Evolutionary conservation across 2,888 invertebrate species (phyloP).

Genomic region (Tenthredo distinguenda): DNA sequence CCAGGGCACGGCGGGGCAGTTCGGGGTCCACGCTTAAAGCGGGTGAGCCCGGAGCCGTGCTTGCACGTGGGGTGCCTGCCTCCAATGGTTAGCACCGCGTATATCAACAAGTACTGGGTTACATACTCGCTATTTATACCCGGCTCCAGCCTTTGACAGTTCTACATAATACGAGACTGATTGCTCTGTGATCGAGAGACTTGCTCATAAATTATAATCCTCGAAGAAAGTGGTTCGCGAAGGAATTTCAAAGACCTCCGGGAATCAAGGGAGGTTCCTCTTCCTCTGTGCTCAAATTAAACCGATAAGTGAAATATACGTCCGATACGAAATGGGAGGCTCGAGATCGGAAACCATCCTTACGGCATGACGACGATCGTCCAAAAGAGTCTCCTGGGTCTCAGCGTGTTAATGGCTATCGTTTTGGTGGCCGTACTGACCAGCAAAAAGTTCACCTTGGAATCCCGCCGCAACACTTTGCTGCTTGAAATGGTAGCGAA

Average conservation of each 20-base stretch:
- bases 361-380: conserved; percentile 55
- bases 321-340: conserved; percentile 31
- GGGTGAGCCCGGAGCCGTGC: conserved; percentile 62
- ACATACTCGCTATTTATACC: conserved; percentile 29
- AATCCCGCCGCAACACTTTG: conserved; percentile 59
- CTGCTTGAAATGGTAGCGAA: conserved; percentile 67
- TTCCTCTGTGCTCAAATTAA: not conserved
- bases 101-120: conserved; percentile 47
- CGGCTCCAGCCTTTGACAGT: conserved; percentile 14
- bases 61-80: conserved; percentile 63
- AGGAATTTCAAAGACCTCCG: not conserved
- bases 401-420: conserved; percentile 60
- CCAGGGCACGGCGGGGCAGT: conserved; percentile 55
- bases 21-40: conserved; percentile 58
- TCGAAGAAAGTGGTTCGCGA: not conserved
- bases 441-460: conserved; percentile 58
- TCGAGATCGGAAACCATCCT: not conserved
- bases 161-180: not conserved
- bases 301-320: not conserved
- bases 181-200: not conserved
- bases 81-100: not conserved
- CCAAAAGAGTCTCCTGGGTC: conserved; percentile 62
- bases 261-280: not conserved
- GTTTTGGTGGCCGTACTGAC: conserved; percentile 60
- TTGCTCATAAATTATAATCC: not conserved